These are phyloP conservation scores for Napeogenes inachia DNA, from an alignment of 2,888 invertebrate species.

Conservation along the genomic window DNA sequence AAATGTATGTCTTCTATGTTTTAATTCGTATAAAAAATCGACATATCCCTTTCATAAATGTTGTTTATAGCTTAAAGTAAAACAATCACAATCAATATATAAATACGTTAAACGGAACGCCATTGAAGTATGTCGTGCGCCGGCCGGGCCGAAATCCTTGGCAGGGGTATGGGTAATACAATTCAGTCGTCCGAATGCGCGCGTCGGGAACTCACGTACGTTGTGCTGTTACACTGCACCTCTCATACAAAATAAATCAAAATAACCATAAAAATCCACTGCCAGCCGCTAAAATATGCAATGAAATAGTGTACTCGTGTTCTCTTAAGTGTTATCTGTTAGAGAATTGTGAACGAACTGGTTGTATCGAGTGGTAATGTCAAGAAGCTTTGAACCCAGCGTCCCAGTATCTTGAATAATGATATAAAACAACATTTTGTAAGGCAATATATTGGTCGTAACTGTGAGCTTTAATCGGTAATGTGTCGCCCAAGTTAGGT, in stretches of 20 bases:
- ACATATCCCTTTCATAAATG: neutral
- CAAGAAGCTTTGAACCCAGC: conserved; percentile 48
- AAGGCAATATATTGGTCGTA: conserved; percentile 63
- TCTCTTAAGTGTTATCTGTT: conserved; percentile 29
- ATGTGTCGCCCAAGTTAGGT: conserved; percentile 52
- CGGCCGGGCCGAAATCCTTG: conserved; percentile 65
- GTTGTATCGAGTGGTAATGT: conserved; percentile 37
- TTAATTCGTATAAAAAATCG: neutral
- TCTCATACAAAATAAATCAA: conserved; percentile 48
- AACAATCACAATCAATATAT: conserved; percentile 34
- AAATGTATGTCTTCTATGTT: too few species aligned
- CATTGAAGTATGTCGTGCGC: conserved; percentile 43
- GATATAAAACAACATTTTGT: conserved; percentile 70
- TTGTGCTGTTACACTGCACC: conserved; percentile 27
- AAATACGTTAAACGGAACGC: conserved; percentile 53
- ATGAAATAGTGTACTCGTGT: conserved; percentile 34
- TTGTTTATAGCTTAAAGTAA: conserved; percentile 16
- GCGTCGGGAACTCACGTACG: conserved; percentile 44
- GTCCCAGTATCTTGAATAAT: conserved; percentile 55
- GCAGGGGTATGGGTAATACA: conserved; percentile 52
- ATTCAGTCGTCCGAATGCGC: conserved; percentile 60
- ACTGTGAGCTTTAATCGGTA: conserved; percentile 65
- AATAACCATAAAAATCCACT: conserved; percentile 56
- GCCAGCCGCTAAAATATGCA: conserved; percentile 41
- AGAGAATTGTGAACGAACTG: conserved; percentile 35